Percentiles rank a stretch among this genome's conserved stretches.
Evolutionary conservation across 2,113 vertebrate genomes (phyloP).

Genomic region (Illadopsis cleaveri): DNA sequence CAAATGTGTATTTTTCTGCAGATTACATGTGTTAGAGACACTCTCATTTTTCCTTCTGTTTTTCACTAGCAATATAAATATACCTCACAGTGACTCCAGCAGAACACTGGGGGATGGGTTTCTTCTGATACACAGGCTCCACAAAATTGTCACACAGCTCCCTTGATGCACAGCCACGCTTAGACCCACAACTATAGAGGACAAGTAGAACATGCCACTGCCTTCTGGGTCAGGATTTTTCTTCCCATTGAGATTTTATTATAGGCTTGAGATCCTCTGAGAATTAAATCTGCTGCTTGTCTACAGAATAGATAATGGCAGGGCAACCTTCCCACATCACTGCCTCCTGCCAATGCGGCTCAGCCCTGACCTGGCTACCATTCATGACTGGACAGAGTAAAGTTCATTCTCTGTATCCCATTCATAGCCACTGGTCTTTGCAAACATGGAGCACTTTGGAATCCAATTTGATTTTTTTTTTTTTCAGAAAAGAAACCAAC

Average conservation of each 20-base stretch:
- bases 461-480: background rate
- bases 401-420: slow-evolving; percentile 5
- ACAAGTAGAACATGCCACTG: background rate
- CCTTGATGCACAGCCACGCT: background rate
- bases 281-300: slow-evolving; percentile 37
- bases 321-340: slow-evolving; percentile 40
- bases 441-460: slow-evolving; percentile 34
- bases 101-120: background rate
- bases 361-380: slow-evolving; percentile 43
- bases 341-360: slow-evolving; percentile 7
- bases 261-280: slow-evolving; percentile 13
- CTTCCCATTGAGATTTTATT: slow-evolving; percentile 42
- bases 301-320: slow-evolving; percentile 49
- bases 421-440: slow-evolving; percentile 34
- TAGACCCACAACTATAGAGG: background rate
- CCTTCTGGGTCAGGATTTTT: slow-evolving; percentile 40
- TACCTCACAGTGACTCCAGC: background rate
- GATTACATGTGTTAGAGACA: slow-evolving; percentile 12
- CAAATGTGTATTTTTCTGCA: slow-evolving; percentile 30
- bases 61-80: slow-evolving; percentile 21
- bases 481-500: background rate
- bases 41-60: slow-evolving; percentile 33
- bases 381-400: slow-evolving; percentile 38
- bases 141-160: background rate
- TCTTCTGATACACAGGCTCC: background rate